These are phyloP conservation scores for Psilopogon haemacephalus DNA, from an alignment of 2,113 vertebrate species.

Conservation along the genomic window DNA sequence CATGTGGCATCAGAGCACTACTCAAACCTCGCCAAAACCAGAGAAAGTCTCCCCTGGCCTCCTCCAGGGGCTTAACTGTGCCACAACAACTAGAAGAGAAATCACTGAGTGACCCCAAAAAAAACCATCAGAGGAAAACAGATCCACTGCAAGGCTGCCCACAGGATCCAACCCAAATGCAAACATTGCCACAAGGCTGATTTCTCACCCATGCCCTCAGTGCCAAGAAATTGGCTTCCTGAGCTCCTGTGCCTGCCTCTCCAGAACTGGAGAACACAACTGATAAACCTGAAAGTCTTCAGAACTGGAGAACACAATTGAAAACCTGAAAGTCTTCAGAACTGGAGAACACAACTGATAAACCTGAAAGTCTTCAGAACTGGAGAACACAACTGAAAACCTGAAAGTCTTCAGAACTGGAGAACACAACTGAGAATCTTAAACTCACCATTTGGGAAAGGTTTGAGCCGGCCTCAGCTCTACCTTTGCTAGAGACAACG, in stretches of 20 bases:
- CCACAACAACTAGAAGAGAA: background rate
- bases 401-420: background rate
- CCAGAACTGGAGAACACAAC: background rate
- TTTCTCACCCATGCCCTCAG: background rate
- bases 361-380: too few species aligned
- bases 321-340: background rate
- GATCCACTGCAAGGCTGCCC: background rate
- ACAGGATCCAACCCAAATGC: background rate
- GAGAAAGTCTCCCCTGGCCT: background rate
- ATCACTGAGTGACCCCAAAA: background rate
- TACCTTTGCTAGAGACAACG: background rate
- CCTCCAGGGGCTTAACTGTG: background rate
- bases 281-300: background rate
- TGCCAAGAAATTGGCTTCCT: fast-evolving
- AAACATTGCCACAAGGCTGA: background rate
- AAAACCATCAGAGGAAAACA: background rate
- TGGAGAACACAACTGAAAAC: background rate
- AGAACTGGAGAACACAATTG: background rate
- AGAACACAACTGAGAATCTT: background rate
- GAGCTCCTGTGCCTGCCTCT: background rate
- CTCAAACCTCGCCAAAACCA: background rate
- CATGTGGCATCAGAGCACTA: too few species aligned
- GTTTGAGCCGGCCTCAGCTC: background rate
- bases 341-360: background rate
- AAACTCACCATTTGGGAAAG: background rate